Evolutionary conservation across 2,888 invertebrate genomes (phyloP).

Genomic region (Aspidiotus destructor): DNA sequence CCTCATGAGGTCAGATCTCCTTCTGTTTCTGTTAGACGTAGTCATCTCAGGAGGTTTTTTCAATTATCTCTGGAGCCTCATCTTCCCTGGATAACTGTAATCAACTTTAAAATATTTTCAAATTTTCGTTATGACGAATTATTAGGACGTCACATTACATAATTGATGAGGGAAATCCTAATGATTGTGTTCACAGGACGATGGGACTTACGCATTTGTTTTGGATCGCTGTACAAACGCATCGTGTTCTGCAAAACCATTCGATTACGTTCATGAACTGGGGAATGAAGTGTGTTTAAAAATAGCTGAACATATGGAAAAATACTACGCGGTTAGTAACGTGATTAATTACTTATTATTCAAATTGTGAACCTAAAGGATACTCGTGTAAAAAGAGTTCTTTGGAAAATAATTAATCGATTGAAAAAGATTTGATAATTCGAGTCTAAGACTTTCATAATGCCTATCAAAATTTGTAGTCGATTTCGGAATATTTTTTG

Average conservation of each 20-base stretch:
- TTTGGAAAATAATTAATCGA: neutral
- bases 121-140: too few species aligned
- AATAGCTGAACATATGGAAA: constrained; percentile 38
- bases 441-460: neutral
- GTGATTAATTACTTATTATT: neutral
- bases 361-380: neutral
- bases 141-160: too few species aligned
- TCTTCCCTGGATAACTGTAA: too few species aligned
- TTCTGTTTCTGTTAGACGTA: too few species aligned
- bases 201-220: constrained; percentile 45
- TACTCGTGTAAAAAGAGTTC: neutral
- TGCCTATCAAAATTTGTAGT: neutral
- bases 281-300: constrained; percentile 62
- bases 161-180: neutral
- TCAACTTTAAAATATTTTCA: too few species aligned
- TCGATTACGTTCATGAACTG: constrained; percentile 56
- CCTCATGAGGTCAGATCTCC: too few species aligned
- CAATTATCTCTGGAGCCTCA: too few species aligned
- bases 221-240: constrained; percentile 63
- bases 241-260: constrained; percentile 56
- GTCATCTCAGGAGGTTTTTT: too few species aligned
- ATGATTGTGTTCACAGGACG: constrained; percentile 42
- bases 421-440: neutral
- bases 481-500: neutral
- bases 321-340: constrained; percentile 23